Conservation (phyloP, 2,888 invertebrate species). For the Ethmia dodecea region DNA sequence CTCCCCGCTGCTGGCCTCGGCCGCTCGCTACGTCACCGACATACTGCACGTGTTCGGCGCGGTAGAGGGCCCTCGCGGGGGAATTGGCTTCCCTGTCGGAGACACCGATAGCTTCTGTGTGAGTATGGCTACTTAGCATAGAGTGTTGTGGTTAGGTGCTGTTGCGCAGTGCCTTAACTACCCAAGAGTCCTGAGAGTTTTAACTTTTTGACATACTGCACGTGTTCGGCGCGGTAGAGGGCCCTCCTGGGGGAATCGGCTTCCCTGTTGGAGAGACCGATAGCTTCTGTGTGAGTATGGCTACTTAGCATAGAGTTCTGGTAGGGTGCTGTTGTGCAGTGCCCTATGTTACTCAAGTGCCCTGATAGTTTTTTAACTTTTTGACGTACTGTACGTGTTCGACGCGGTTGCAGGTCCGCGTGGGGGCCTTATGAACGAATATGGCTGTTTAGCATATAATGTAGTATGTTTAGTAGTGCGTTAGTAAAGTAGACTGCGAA, state of each 20-base stretch:
- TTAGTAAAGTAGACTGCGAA: no score
- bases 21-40: conserved; percentile 91
- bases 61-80: conserved; percentile 79
- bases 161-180: no score
- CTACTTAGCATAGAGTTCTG: no score
- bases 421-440: conserved; percentile 72
- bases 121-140: no score
- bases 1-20: conserved; percentile 83
- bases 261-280: conserved; percentile 80
- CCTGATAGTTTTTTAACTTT: no score
- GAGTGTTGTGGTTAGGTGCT: no score
- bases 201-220: conserved; percentile 85
- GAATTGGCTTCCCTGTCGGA: conserved; percentile 85
- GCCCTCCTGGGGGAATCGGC: conserved; percentile 82
- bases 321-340: no score
- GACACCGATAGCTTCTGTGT: conserved; percentile 59
- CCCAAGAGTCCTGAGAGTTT: no score
- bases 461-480: no score
- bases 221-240: conserved; percentile 86
- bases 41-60: conserved; percentile 88
- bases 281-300: conserved; percentile 62
- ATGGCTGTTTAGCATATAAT: no score
- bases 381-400: conserved; percentile 85
- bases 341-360: no score
- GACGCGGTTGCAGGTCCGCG: conserved; percentile 83